Evolutionary conservation across 30 jellyfish, hydroid and myxozoan species (phyloP).

Genomic region (Hydra vulgaris): DNA sequence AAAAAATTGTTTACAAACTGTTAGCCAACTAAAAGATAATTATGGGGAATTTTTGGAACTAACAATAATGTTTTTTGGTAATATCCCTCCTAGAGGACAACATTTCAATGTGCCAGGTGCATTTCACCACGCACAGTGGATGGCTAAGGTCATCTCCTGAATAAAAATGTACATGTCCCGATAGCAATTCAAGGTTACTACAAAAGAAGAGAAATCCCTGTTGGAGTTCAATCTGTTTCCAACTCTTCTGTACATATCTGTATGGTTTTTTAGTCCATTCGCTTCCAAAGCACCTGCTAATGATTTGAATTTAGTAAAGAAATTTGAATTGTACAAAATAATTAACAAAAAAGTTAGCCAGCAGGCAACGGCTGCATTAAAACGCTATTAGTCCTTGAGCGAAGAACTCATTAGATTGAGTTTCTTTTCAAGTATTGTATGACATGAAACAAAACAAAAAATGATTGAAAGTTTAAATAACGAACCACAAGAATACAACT

Average conservation of each 20-base stretch:
- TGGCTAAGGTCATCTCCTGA: background rate
- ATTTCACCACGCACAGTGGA: background rate
- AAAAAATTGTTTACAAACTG: background rate
- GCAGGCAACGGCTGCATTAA: too few relatives aligned
- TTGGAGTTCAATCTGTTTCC: background rate
- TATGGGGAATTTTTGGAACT: background rate
- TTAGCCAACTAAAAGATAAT: background rate
- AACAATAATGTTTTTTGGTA: background rate
- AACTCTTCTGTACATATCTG: background rate
- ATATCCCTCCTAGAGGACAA: background rate
- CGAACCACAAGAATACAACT: too few relatives aligned
- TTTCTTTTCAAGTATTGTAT: too few relatives aligned
- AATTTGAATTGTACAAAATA: too few relatives aligned
- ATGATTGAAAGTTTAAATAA: too few relatives aligned
- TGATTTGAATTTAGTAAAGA: background rate
- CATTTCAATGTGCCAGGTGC: background rate
- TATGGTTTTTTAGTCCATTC: background rate
- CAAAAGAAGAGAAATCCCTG: background rate
- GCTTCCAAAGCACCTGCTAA: background rate
- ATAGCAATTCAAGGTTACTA: background rate
- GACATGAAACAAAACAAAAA: too few relatives aligned
- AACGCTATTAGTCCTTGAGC: too few relatives aligned
- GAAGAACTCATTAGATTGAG: too few relatives aligned
- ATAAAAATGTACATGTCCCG: background rate
- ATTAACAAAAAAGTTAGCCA: too few relatives aligned